These are phyloP conservation scores for Notechis scutatus DNA, from an alignment of 2,113 vertebrate species.

Conservation along the genomic window DNA sequence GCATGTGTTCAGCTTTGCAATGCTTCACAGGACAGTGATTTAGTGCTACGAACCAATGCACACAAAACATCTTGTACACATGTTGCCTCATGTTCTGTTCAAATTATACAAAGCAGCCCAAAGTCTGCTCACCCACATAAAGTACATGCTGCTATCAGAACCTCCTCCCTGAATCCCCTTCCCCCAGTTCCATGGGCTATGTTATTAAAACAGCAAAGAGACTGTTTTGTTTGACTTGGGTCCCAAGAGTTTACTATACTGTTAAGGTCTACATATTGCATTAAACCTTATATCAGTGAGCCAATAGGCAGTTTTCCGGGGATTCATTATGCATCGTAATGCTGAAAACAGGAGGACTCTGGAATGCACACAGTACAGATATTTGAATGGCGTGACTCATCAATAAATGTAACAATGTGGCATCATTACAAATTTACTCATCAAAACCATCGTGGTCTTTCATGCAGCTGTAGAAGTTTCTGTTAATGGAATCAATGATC, in stretches of 20 bases:
- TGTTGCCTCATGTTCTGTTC: constrained; percentile 25
- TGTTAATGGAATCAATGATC: neutral
- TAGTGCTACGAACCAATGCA: constrained; percentile 30
- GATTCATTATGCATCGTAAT: neutral
- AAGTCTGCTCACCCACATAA: constrained; percentile 11
- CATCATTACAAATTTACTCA: constrained; percentile 5
- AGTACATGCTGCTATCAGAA: constrained; percentile 5
- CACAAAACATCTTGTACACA: constrained; percentile 18
- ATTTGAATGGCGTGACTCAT: constrained; percentile 14
- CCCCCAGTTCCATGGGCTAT: fast-evolving
- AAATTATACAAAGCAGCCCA: constrained; percentile 21
- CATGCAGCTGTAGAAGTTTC: neutral
- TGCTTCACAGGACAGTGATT: constrained; percentile 56
- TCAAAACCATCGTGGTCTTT: neutral
- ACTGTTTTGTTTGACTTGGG: fast-evolving
- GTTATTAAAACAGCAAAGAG: neutral
- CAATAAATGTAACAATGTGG: constrained; percentile 13
- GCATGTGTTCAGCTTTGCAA: constrained; percentile 56
- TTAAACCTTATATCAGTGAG: constrained; percentile 8
- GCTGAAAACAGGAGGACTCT: constrained; percentile 17
- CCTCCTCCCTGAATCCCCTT: neutral
- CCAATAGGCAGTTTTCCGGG: neutral
- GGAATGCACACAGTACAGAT: neutral
- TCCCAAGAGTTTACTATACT: neutral
- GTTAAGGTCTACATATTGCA: neutral